These are phyloP conservation scores for Typhlichthys subterraneus DNA, from an alignment of 2,797 vertebrate species.

Conservation along the genomic window DNA sequence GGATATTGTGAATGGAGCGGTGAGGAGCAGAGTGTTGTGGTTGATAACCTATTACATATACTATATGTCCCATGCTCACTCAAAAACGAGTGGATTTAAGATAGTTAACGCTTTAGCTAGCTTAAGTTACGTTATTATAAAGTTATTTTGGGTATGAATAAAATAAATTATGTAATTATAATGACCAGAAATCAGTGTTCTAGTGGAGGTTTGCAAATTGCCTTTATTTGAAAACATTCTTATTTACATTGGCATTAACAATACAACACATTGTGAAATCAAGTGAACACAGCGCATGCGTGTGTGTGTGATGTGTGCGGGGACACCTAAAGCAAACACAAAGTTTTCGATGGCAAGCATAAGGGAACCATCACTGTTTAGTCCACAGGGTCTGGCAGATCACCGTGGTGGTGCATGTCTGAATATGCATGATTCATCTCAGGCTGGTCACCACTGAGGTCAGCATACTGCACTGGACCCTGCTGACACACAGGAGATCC, in stretches of 20 bases:
- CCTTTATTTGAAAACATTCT: constrained; percentile 42
- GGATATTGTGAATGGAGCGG: neutral
- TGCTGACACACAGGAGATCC: constrained; percentile 45
- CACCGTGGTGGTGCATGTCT: constrained; percentile 44
- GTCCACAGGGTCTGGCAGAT: constrained; percentile 63
- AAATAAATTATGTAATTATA: neutral
- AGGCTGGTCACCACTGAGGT: constrained; percentile 60
- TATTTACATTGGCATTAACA: constrained; percentile 26
- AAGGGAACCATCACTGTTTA: constrained; percentile 11
- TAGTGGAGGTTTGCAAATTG: constrained; percentile 2
- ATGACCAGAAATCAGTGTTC: constrained; percentile 4
- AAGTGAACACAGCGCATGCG: too few species aligned
- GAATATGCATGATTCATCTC: constrained; percentile 19
- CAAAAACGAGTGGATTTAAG: too few species aligned
- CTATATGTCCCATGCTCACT: too few species aligned
- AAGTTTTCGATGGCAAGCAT: neutral
- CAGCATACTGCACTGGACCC: constrained; percentile 72
- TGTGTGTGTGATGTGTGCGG: neutral
- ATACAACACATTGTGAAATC: too few species aligned
- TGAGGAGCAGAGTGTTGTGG: too few species aligned
- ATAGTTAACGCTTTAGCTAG: too few species aligned
- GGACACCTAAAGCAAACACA: neutral
- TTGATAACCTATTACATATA: too few species aligned
- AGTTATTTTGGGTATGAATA: neutral
- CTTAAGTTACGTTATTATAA: too few species aligned